Percentiles rank a stretch among this genome's conserved stretches.
Evolutionary conservation across 2,888 invertebrate genomes (phyloP).

Genomic region (Hyalella azteca): DNA sequence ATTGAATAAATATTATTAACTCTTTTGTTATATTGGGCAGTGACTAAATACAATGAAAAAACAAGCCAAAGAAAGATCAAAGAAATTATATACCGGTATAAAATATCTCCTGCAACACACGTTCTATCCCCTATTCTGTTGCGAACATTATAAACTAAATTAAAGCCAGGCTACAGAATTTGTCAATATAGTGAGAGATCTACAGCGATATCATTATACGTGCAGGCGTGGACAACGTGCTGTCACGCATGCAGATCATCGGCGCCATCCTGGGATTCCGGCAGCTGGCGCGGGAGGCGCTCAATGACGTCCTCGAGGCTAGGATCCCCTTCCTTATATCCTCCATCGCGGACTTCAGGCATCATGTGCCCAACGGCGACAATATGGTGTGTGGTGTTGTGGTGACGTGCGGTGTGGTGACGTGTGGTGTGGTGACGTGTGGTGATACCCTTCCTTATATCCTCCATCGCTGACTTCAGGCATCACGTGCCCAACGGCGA

Average conservation of each 20-base stretch:
- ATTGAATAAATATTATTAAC: no score
- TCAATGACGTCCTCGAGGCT: constrained; percentile 90
- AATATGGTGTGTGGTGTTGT: not conserved
- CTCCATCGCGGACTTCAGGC: constrained; percentile 92
- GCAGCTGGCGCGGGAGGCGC: constrained; percentile 89
- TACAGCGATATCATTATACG: constrained; percentile 35
- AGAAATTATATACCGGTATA: no score
- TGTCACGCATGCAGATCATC: constrained; percentile 96
- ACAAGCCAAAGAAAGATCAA: no score
- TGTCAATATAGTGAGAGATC: not conserved
- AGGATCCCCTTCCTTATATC: constrained; percentile 94
- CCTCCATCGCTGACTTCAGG: constrained; percentile 92
- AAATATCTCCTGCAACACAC: no score
- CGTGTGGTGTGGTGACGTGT: not conserved
- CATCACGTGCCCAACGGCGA: constrained; percentile 79
- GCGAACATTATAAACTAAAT: no score
- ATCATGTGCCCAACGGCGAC: constrained; percentile 76
- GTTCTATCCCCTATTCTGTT: no score
- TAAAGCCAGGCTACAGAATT: not conserved
- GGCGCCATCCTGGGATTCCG: constrained; percentile 97
- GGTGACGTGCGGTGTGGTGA: not conserved
- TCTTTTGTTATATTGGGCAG: no score
- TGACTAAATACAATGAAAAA: no score
- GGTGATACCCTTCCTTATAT: constrained; percentile 93
- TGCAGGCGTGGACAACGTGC: constrained; percentile 85